Evolutionary conservation across 2,888 invertebrate species (phyloP).

Genomic region (Syrista parreyssii): DNA sequence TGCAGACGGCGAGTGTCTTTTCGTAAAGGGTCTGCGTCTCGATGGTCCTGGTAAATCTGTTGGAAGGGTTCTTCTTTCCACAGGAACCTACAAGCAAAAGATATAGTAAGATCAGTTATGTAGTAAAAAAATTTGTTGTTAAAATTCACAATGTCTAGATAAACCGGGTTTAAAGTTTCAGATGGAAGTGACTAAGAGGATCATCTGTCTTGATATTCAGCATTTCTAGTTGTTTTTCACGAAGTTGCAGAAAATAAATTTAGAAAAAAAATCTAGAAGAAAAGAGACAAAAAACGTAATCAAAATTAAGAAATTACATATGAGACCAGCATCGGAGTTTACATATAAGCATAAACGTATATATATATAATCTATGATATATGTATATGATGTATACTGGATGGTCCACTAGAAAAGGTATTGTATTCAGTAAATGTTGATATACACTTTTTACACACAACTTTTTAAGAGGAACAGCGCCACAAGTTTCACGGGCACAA

Average conservation of each 20-base stretch:
- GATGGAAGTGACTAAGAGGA: not conserved
- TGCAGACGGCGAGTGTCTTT: slow-evolving; percentile 74
- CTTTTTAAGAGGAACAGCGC: no score
- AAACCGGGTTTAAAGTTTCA: not conserved
- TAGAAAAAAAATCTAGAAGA: slow-evolving; percentile 13
- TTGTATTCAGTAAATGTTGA: no score
- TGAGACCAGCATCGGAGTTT: no score
- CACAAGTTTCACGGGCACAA: no score
- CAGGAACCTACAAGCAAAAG: slow-evolving; percentile 56
- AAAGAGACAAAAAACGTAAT: slow-evolving; percentile 7
- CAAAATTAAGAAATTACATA: no score
- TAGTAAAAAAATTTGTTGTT: not conserved
- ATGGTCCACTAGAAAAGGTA: no score
- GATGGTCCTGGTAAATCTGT: slow-evolving; percentile 74
- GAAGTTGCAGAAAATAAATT: slow-evolving; percentile 29
- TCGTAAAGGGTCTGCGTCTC: slow-evolving; percentile 63
- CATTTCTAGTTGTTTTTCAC: slow-evolving; percentile 28
- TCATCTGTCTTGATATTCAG: not conserved
- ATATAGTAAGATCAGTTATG: not conserved
- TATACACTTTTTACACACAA: no score
- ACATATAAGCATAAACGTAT: no score
- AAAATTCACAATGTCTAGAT: not conserved
- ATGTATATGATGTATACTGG: no score
- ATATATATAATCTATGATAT: no score
- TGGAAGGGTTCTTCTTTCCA: slow-evolving; percentile 79